These are phyloP conservation scores for Mormyrus proboscirostris DNA, from an alignment of 2,797 vertebrate species.

Conservation along the genomic window DNA sequence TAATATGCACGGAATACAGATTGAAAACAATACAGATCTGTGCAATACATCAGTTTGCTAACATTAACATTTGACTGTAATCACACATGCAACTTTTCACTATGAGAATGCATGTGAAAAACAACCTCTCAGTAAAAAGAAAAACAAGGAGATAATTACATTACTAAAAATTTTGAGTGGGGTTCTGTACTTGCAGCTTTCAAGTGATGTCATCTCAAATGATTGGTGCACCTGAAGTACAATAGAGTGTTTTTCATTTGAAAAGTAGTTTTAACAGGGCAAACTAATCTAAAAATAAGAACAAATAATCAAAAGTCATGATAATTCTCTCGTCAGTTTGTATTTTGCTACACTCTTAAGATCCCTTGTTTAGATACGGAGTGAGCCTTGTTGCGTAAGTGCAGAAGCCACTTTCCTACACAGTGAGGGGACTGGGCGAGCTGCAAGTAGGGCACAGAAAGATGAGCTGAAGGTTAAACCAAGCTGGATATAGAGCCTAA, in stretches of 20 bases:
- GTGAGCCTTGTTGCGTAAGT: background rate
- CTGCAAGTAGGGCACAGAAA: constrained; percentile 3
- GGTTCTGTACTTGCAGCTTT: constrained; percentile 12
- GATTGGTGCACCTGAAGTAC: background rate
- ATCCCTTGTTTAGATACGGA: background rate
- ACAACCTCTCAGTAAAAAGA: background rate
- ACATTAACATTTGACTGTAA: background rate
- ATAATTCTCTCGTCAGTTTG: background rate
- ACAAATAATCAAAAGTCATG: background rate
- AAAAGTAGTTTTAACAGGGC: background rate
- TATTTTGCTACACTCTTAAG: background rate
- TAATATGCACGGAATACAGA: background rate
- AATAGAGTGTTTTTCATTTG: background rate
- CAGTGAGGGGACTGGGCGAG: background rate
- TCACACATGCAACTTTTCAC: background rate
- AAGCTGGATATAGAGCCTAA: background rate
- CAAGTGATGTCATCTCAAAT: constrained; percentile 17
- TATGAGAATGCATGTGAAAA: background rate
- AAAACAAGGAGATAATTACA: background rate
- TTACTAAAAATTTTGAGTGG: background rate
- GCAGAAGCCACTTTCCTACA: background rate
- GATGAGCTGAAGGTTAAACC: background rate
- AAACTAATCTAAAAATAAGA: background rate
- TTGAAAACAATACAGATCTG: background rate
- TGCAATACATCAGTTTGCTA: background rate